Percentiles rank a stretch among this genome's conserved stretches.
Evolutionary conservation across 2,113 vertebrate species (phyloP).

Genomic region (Triplophysa dalaica): DNA sequence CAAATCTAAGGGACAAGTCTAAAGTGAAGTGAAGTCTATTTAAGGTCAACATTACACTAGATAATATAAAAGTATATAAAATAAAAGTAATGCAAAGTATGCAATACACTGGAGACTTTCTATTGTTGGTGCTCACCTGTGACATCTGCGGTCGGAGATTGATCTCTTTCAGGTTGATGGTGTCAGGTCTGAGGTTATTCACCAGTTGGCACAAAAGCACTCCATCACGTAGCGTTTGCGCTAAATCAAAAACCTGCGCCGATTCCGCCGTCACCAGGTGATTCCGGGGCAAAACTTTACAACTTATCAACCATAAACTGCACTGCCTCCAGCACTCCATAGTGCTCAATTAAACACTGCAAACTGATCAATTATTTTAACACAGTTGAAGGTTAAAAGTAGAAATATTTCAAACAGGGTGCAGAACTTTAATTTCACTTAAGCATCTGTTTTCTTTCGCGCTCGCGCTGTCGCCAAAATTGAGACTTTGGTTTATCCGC

Average conservation of each 20-base stretch:
- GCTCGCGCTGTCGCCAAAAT: neutral
- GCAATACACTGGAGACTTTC: neutral
- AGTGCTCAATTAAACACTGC: neutral
- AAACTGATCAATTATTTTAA: neutral
- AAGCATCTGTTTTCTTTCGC: neutral
- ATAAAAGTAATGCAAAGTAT: neutral
- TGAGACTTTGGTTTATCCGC: conserved; percentile 6
- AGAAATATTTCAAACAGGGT: neutral
- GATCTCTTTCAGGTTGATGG: conserved; percentile 93
- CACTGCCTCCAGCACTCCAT: conserved; percentile 96
- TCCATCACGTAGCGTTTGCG: conserved; percentile 93
- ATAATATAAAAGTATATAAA: too few species aligned
- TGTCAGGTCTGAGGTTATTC: conserved; percentile 85
- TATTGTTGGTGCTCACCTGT: conserved; percentile 76
- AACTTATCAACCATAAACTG: conserved; percentile 90
- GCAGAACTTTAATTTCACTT: conserved; percentile 1
- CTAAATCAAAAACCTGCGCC: conserved; percentile 93
- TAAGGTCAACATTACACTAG: too few species aligned
- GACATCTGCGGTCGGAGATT: conserved; percentile 97
- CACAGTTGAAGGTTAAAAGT: neutral
- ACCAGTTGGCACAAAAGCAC: conserved; percentile 93
- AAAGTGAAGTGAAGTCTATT: too few species aligned
- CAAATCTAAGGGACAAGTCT: too few species aligned
- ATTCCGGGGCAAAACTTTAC: conserved; percentile 89
- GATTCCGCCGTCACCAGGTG: conserved; percentile 92